These are phyloP conservation scores for Lithosia quadra DNA, from an alignment of 2,888 invertebrate genomes.

Conservation along the genomic window DNA sequence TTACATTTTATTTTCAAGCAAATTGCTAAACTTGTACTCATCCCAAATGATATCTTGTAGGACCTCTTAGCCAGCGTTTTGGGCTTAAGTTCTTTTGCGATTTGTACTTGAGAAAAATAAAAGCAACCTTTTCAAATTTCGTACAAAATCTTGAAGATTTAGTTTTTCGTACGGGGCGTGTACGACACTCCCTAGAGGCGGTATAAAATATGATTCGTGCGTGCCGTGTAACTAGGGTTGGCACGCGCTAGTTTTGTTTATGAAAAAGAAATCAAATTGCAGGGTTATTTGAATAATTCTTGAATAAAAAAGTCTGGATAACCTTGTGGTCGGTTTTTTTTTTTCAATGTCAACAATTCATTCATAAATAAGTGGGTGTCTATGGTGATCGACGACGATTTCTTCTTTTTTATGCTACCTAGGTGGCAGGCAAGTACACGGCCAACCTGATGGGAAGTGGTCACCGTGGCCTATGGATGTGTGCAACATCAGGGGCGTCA, in stretches of 20 bases:
- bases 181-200: slow-evolving; percentile 27
- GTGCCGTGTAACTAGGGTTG: slow-evolving; percentile 34
- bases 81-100: background rate
- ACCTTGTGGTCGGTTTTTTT: background rate
- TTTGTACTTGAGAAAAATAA: no score
- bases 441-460: no score
- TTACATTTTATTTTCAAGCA: background rate
- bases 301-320: background rate
- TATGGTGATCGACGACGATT: no score
- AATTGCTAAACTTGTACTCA: background rate
- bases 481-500: no score
- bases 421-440: no score
- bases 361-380: no score
- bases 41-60: background rate
- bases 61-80: background rate
- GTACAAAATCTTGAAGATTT: slow-evolving; percentile 1
- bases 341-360: no score
- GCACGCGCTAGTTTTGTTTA: background rate
- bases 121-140: background rate
- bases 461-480: no score
- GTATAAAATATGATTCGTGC: slow-evolving; percentile 50
- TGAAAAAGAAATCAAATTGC: background rate
- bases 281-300: background rate
- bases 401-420: no score
- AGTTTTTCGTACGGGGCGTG: slow-evolving; percentile 7